Base-by-base conservation (phyloP, 2,113 vertebrate genomes). In the Ciconia stormi region DNA sequence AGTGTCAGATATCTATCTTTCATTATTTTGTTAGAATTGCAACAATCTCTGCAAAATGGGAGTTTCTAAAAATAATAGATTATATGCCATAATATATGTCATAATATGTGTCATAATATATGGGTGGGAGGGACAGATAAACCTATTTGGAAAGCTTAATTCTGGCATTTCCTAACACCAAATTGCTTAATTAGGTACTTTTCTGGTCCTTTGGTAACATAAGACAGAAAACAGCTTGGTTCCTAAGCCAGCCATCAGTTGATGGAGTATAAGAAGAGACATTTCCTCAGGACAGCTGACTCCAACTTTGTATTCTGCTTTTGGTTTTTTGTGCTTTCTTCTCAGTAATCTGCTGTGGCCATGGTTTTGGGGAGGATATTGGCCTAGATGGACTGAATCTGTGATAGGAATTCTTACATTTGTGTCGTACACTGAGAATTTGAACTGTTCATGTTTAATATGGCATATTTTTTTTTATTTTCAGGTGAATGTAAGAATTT, bases 401-500 rank as follows among this genome's bases (percentile, higher is more conserved):
- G 3, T 62, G 27, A 22, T 23, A 63, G 17, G 26, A 73, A 49
- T 87, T 46, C 22, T 72, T 86, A 62, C 0, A 4, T 49, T 36
- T 49, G 22, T 62, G 8, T 86, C 3, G 16, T 55, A 44, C 25
- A 30, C 9, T 58, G 38, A 52, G 27, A 84, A 89, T 80, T 74
- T 71, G 22, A 81, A 53, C 44, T 78, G 36, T 63, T 94, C 13
- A 32, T 34, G 2, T 82, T 63, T 76, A 71, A 59, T 66, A 59
- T 66, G 8, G 56, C 16, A 19, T 71, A 30, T 81, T 71, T 94
- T 65, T 13, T 29, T 95, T 97, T 59, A 52, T 69, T 97, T 96
- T 94, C 94, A 98, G 95, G 96, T 86, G 93, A 97, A 82, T 98
- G 98, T 88, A 98, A 76, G 97, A 99, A 99, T 94, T 97, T 99